phyloP scores from a whole-genome alignment of 2,888 invertebrate species.

The Noctuana brunneofusca region DNA sequence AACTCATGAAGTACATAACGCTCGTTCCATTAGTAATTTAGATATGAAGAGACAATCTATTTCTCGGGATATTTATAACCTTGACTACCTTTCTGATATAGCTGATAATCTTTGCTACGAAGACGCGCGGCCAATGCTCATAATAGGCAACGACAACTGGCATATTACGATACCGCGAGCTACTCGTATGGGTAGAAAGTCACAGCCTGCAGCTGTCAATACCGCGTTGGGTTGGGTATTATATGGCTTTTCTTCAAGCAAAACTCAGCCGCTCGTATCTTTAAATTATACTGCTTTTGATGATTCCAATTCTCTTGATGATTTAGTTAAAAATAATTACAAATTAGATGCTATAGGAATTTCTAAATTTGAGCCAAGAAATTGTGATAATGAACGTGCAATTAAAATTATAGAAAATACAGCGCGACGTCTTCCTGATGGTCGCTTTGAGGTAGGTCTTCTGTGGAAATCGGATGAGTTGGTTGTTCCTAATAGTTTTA shows the following conservation, averaged over 20 bases:
- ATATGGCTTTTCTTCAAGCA: background rate
- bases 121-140: background rate
- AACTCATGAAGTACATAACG: background rate
- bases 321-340: background rate
- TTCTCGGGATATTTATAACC: background rate
- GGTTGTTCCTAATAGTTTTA: background rate
- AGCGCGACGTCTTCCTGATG: background rate
- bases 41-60: background rate
- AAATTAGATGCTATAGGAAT: conserved; percentile 2
- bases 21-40: background rate
- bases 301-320: background rate
- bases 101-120: background rate
- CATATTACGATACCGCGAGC: background rate
- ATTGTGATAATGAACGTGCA: background rate
- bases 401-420: background rate
- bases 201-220: background rate
- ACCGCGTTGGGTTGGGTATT: background rate
- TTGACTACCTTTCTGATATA: conserved; percentile 2
- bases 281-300: background rate
- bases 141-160: background rate
- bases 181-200: background rate
- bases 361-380: background rate
- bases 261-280: background rate
- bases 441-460: background rate
- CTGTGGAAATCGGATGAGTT: background rate